Base-by-base conservation (phyloP, 1,140 invertebrate species). In the Panonychus citri region DNA sequence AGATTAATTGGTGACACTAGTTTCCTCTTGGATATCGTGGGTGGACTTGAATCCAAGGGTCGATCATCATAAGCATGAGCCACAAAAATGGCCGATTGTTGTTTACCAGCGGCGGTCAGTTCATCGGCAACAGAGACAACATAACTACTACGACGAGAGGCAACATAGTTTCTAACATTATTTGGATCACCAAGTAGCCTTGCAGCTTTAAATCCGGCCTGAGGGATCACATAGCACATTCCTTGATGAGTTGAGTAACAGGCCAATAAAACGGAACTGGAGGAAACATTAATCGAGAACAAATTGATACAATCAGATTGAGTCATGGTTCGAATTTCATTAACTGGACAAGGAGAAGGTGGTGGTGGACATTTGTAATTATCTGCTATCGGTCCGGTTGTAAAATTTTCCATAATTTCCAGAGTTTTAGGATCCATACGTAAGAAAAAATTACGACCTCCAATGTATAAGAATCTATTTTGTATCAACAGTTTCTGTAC, bases 61-160 rank as follows among this genome's bases (percentile, higher is more conserved):
- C 61, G 39, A 12, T 52, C 55, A 43, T 64, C 62, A 27, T 59
- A 62, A n/a, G 61, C 42, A 19, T 51, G 21, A 1, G 57, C 61
- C 10, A 60, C 43, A 49, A 57, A 62, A 3, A 64, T 46, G n/a
- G 13, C 8, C 8, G 43, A n/a, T 24, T 19, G n/a, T 46, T 46
- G 43, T 8, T n/a, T n/a, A n/a, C n/a, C n/a, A n/a, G n/a, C n/a
- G n/a, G n/a, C n/a, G n/a, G n/a, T n/a, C n/a, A n/a, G n/a, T n/a
- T n/a, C n/a, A 19, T 15, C 43, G 2, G 43, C 15, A 15, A 24
- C n/a, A 4, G 43, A n/a, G 19, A 46, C 43, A 7, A 24, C 21
- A 24, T n/a, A 46, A 19, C 43, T 46, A 46, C 43, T 46, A 3
- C 2, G 10, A n/a, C 43, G 43, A 46, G n/a, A 21, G 43, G 43